A percentile compares a stretch with the other conserved stretches of the same genome.
These are phyloP conservation scores for Orchesella flavescens DNA, from an alignment of 2,888 invertebrate species.

Conservation along the genomic window DNA sequence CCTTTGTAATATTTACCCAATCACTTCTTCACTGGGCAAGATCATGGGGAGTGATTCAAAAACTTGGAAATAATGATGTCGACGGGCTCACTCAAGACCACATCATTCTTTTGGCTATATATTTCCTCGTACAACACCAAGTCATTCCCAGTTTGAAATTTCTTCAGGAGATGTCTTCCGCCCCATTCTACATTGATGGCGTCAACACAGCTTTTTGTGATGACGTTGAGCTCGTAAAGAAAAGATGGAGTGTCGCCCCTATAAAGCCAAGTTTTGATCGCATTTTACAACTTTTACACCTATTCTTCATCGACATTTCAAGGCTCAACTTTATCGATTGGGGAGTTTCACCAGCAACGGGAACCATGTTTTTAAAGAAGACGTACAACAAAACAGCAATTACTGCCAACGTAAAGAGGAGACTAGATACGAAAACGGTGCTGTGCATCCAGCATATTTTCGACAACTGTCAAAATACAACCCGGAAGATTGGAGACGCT, in stretches of 20 bases:
- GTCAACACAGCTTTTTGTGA: slow-evolving; percentile 7
- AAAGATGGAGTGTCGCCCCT: not conserved
- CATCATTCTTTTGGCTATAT: not conserved
- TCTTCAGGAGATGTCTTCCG: not conserved
- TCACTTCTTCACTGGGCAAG: not conserved
- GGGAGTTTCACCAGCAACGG: not conserved
- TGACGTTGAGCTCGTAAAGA: not conserved
- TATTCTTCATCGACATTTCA: not conserved
- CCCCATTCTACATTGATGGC: not conserved
- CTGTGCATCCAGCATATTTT: slow-evolving; percentile 12
- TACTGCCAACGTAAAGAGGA: not conserved
- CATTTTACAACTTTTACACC: not conserved
- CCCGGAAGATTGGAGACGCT: not conserved
- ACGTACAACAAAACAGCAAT: not conserved
- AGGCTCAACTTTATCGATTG: not conserved
- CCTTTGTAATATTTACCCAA: slow-evolving; percentile 6
- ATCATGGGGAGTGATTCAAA: not conserved
- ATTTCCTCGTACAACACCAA: not conserved
- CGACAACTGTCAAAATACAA: not conserved
- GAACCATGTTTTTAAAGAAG: not conserved
- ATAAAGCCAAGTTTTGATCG: not conserved
- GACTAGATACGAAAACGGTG: not conserved
- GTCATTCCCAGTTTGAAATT: slow-evolving; percentile 11
- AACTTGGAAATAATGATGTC: not conserved
- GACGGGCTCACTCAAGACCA: slow-evolving; percentile 8